Evolutionary conservation across 1,140 invertebrate species (phyloP).

Genomic region (Melitaea cinxia): DNA sequence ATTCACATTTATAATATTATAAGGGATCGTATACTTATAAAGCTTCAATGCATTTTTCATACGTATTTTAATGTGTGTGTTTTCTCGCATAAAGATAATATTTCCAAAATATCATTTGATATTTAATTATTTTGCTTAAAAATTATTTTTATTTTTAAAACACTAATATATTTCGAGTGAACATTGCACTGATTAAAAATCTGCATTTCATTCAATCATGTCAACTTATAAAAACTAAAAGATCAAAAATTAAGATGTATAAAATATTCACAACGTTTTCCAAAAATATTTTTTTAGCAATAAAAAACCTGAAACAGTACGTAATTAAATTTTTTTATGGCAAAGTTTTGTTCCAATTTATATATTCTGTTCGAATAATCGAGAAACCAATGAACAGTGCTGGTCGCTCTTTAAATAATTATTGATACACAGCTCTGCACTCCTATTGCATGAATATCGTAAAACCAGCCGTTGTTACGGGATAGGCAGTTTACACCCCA

Average conservation of each 20-base stretch:
- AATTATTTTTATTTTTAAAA: not conserved
- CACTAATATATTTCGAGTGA: not conserved
- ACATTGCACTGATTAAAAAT: not conserved
- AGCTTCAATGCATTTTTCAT: no score
- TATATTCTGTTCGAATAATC: constrained; percentile 16
- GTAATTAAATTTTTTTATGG: not conserved
- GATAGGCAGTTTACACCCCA: not conserved
- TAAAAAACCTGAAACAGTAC: not conserved
- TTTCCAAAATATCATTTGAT: no score
- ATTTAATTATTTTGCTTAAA: no score
- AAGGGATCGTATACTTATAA: not conserved
- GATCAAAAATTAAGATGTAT: not conserved
- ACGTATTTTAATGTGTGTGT: no score
- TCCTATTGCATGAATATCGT: constrained; percentile 41
- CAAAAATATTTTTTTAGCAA: not conserved
- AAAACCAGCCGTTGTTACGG: constrained; percentile 15
- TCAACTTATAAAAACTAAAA: not conserved
- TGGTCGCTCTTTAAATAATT: constrained; percentile 56
- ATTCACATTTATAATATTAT: no score
- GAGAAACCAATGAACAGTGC: constrained; percentile 30
- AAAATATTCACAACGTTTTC: not conserved
- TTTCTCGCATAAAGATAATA: no score
- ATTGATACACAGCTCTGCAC: constrained; percentile 47
- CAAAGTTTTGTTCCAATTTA: constrained; percentile 10
- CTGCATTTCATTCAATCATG: not conserved